Evolutionary conservation across 2,888 invertebrate genomes (phyloP), one percentile per base, ranked within the genome.

Genomic region (Scaptodrosophila latifasciaeformis): DNA sequence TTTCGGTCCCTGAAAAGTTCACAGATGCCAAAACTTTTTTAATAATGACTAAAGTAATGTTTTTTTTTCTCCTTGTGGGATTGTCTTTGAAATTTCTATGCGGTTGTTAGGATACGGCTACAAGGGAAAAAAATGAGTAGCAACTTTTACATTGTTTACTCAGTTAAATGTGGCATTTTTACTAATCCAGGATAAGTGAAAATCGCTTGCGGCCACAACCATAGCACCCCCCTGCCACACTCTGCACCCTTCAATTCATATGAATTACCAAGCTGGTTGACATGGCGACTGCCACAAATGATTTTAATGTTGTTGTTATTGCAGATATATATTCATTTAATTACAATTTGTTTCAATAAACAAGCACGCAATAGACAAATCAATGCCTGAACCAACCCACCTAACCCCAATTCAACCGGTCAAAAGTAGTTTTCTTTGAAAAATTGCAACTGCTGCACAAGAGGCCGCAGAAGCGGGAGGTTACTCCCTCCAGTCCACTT

Each of bases 181-280:
- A 56, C 59, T 69, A 71, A 70, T 67, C 69, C 59, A 29, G 63
- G 69, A 68, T 69, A 61, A 67, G 67, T 66, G 55, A 54, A 64
- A 70, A 57, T 61, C 56, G 61, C 66, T 63, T 68, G 71, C 54
- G 68, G 66, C 54, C 57, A 61, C 55, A 59, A 46, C 43, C 15
- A 40, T n/a, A n/a, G 37, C 21, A 24, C 27, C 13, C n/a, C 35
- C 46, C 29, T 34, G 12, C 19, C 35, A 31, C 47, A 12, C 21
- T 3, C 13, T 12, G 19, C 27, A 18, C 29, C 37, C 44, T 35
- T 47, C 19, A 7, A 30, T 24, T 21, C 39, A 47, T 31, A 18
- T 40, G 19, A 18, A 19, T 30, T 9, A 21, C 40, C 18, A 39
- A n/a, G 37, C 35, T 21, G 49, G 68, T 65, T 69, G 67, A 65